Base-by-base conservation (phyloP, 2,113 vertebrate species). In the Aspidoscelis tigris region DNA sequence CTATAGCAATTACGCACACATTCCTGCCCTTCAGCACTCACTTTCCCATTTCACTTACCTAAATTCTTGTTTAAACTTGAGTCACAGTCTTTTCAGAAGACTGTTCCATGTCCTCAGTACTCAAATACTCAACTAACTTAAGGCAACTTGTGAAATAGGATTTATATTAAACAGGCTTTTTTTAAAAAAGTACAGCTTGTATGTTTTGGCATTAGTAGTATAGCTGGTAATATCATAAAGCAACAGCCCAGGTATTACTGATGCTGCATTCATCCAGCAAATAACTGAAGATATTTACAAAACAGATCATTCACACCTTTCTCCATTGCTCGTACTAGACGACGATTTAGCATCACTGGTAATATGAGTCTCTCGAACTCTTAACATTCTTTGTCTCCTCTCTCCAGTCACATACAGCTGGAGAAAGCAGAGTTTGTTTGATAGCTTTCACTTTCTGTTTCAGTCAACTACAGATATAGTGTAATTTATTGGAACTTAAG, bases 51-150 rank as follows among this genome's bases (percentile, higher is more conserved):
- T 83, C 89, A 50, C 81, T 81, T 84, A 79, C 84, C 79, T 44
- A 6, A 85, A 83, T 85, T 95, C 97, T 39, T 96, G 97, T 96
- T 81, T 65, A 89, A 94, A 96, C 97, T 91, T 83, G 97, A 96
- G 91, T 5, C 74, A 88, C 85, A 3, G 7, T 9, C 87, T 21
- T 43, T 86, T 2, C 82, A 74, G 73, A 2, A 0, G 2, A 68
- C 41, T 16, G 22, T 18, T 26, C 79, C 2, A 66, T 41, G 0
- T 83, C 84, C 90, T 74, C 81, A n/a, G 1, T 81, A 83, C 89
- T 80, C 53, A 88, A 84, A 18, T 76, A 53, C 78, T 43, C 69
- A 26, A 0, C 65, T 50, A 43, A 26, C 70, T 39, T 14, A 1
- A 61, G 78, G 41, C 71, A 55, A 11, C 24, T 33, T 73, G 76